Conservation (phyloP, 2,888 invertebrate genomes). For the Thereva nobilitata region DNA sequence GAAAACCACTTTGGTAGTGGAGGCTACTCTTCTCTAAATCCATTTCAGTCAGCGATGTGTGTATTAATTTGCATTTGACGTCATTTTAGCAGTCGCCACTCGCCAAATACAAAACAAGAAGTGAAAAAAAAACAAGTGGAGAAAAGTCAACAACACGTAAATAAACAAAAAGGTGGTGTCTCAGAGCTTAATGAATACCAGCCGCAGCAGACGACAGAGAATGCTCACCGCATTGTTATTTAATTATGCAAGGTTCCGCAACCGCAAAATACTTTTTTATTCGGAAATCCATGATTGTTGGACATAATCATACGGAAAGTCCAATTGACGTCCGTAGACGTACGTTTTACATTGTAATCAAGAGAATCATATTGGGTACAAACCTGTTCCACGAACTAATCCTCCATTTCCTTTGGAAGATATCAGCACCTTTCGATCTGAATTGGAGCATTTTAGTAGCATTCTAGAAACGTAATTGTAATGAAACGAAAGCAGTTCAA, state of each 20-base stretch:
- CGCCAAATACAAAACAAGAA: slow-evolving; percentile 7
- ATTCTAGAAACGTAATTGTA: slow-evolving; percentile 3
- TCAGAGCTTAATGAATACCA: neutral
- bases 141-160: slow-evolving; percentile 31
- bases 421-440: slow-evolving; percentile 34
- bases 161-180: slow-evolving; percentile 13
- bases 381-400: slow-evolving; percentile 35
- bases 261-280: no score
- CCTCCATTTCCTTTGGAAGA: slow-evolving; percentile 38
- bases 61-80: slow-evolving; percentile 22
- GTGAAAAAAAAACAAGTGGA: slow-evolving; percentile 4
- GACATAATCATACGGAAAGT: neutral
- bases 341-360: neutral
- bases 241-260: no score
- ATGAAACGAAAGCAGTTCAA: no score
- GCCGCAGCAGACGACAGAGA: neutral
- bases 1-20: no score
- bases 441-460: slow-evolving; percentile 36
- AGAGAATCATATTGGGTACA: slow-evolving; percentile 15
- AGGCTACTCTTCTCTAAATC: no score
- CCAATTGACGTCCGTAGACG: slow-evolving; percentile 10
- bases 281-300: no score
- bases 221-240: neutral
- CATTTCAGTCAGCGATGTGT: neutral
- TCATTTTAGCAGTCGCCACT: slow-evolving; percentile 1